A percentile compares a stretch with the other conserved stretches of the same genome.
Evolutionary conservation across 2,797 vertebrate species (phyloP).

Genomic region (Eptatretus atami): DNA sequence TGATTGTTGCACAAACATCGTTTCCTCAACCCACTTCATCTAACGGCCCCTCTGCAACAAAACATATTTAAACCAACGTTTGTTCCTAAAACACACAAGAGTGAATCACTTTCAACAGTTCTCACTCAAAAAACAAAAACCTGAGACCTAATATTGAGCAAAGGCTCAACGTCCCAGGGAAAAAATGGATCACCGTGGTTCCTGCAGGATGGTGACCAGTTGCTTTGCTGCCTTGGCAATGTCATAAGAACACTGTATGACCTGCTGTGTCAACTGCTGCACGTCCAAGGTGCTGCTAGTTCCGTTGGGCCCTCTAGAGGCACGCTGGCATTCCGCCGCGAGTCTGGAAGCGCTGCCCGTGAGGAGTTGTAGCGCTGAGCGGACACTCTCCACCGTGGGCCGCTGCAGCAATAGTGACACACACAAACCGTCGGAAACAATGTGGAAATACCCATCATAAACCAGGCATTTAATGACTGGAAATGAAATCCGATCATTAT

Average conservation of each 20-base stretch:
- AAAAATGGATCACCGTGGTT: too few species aligned
- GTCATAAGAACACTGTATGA: slow-evolving; percentile 96
- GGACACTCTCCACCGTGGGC: slow-evolving; percentile 63
- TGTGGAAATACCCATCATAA: not conserved
- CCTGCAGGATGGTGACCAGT: slow-evolving; percentile 45
- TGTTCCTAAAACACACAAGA: too few species aligned
- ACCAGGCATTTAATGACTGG: not conserved
- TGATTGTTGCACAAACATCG: too few species aligned
- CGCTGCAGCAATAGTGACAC: slow-evolving; percentile 19
- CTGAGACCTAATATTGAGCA: too few species aligned
- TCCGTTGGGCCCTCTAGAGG: slow-evolving; percentile 31
- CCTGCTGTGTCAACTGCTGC: slow-evolving; percentile 92
- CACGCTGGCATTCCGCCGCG: slow-evolving; percentile 91
- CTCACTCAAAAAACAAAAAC: too few species aligned
- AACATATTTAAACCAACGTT: too few species aligned
- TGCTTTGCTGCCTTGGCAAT: slow-evolving; percentile 97
- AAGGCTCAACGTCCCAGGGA: too few species aligned
- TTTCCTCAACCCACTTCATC: too few species aligned
- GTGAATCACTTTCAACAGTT: too few species aligned
- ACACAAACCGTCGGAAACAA: not conserved
- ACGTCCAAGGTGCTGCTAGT: slow-evolving; percentile 54
- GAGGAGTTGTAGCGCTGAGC: slow-evolving; percentile 55
- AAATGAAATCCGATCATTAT: too few species aligned
- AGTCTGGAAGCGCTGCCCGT: slow-evolving; percentile 67
- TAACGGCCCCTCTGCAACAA: too few species aligned